phyloP scores from a whole-genome alignment of 2,113 vertebrate species.

The Recurvirostra avosetta region DNA sequence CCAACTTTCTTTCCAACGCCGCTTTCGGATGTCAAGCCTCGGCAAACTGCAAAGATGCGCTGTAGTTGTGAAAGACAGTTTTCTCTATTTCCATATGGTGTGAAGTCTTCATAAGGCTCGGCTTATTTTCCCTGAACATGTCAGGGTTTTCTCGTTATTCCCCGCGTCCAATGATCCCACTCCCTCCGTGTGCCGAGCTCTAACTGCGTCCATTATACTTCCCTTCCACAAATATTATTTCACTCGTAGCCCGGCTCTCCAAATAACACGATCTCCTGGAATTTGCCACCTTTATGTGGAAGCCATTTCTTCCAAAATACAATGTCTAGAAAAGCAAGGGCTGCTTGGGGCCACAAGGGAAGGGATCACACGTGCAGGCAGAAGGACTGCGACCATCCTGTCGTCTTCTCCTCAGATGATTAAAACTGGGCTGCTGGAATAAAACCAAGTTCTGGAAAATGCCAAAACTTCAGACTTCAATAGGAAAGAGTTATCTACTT shows the following conservation, averaged over 20 bases:
- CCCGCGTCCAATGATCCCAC: not conserved
- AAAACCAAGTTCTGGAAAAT: not conserved
- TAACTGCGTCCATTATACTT: not conserved
- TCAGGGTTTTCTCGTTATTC: not conserved
- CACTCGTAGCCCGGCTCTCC: not conserved
- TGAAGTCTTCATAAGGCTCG: not conserved
- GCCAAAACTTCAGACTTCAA: not conserved
- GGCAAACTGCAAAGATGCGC: not conserved
- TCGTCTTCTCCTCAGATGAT: not conserved
- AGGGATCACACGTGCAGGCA: not conserved
- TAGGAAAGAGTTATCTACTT: conserved; percentile 20
- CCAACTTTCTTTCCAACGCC: fast-evolving
- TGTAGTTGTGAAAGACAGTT: not conserved
- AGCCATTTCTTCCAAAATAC: not conserved
- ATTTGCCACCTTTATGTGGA: not conserved
- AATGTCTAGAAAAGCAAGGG: not conserved
- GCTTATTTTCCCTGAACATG: not conserved
- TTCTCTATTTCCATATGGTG: not conserved
- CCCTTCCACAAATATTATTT: not conserved
- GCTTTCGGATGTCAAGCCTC: not conserved
- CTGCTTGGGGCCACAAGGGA: not conserved
- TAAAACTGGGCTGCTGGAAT: not conserved
- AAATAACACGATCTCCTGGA: not conserved
- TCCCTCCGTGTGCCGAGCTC: fast-evolving
- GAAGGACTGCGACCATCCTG: not conserved